Base-by-base conservation (phyloP, 2,113 vertebrate genomes). In the Macquaria australasica region DNA sequence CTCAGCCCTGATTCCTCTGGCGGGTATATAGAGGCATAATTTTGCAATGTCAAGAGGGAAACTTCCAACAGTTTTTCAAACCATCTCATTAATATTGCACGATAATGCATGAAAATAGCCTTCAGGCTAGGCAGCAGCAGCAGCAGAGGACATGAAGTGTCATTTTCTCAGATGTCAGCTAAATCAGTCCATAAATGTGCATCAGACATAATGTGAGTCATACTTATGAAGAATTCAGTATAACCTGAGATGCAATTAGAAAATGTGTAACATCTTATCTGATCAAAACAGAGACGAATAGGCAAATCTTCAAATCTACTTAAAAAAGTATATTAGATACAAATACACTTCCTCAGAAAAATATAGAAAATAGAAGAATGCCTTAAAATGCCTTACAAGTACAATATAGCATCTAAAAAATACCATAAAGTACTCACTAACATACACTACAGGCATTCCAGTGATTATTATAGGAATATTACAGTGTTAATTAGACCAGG, bases 51-150 rank as follows among this genome's bases (percentile, higher is more conserved):
- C 72, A 85, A 84, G 75, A 81, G 73, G 75, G 34, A 82, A 72
- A 77, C 34, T 83, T 84, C 76, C 56, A 73, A 82, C 87, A 82
- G 73, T 75, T 88, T 50, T 83, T 71, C 79, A 69, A 50, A 63
- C 23, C 56, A 64, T 64, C 71, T 85, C 85, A 87, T 90, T 68
- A 88, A 91, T 92, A 85, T 83, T 93, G 86, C 81, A 91, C 68
- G 71, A 67, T 77, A 86, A 83, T 89, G 84, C 81, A 85, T 87
- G 66, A 85, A 89, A 93, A 89, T 85, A 89, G 75, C 86, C 73
- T 41, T 71, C 41, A 58, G 69, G 25, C 58, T 28, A 15, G 37
- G 73, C 59, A 85, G 56, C 79, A 79, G 56, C 79, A 79, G 79
- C 70, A 82, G 75, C 58, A 82, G 69, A 75, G 78, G 89, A 77